phyloP scores from a whole-genome alignment of 2,888 invertebrate genomes.

The Lycia hirtaria region DNA sequence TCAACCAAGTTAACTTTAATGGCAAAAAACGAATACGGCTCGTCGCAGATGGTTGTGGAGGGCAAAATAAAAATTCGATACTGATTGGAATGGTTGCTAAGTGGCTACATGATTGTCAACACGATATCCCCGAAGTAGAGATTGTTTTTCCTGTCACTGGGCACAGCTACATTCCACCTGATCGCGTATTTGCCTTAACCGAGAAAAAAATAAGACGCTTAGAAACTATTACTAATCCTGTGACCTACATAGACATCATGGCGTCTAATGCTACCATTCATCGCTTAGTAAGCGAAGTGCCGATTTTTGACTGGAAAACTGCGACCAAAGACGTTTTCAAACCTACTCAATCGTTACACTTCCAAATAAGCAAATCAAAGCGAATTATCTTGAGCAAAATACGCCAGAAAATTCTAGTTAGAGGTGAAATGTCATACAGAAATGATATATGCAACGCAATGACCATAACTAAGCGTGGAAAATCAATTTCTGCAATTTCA shows the following conservation, averaged over 20 bases:
- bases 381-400: conserved; percentile 29
- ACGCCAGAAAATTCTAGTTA: conserved; percentile 27
- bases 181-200: conserved; percentile 33
- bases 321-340: conserved; percentile 36
- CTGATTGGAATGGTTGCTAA: conserved; percentile 42
- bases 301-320: conserved; percentile 37
- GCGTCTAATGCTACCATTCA: conserved; percentile 31
- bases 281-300: conserved; percentile 33
- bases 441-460: conserved; percentile 23
- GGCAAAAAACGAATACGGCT: background rate
- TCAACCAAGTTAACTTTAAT: conserved; percentile 21
- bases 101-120: conserved; percentile 32
- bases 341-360: conserved; percentile 36
- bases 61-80: conserved; percentile 46
- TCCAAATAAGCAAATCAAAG: conserved; percentile 39
- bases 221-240: conserved; percentile 30
- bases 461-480: background rate
- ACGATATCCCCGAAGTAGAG: conserved; percentile 29
- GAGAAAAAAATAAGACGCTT: conserved; percentile 38
- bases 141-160: conserved; percentile 37
- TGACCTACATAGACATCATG: conserved; percentile 38
- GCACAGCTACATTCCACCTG: conserved; percentile 41
- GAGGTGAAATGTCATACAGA: conserved; percentile 38
- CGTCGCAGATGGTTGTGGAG: conserved; percentile 44
- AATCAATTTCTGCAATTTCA: conserved; percentile 17